These are phyloP conservation scores for Tadarida brasiliensis DNA, from an alignment of 2,797 vertebrate genomes.

Conservation along the genomic window DNA sequence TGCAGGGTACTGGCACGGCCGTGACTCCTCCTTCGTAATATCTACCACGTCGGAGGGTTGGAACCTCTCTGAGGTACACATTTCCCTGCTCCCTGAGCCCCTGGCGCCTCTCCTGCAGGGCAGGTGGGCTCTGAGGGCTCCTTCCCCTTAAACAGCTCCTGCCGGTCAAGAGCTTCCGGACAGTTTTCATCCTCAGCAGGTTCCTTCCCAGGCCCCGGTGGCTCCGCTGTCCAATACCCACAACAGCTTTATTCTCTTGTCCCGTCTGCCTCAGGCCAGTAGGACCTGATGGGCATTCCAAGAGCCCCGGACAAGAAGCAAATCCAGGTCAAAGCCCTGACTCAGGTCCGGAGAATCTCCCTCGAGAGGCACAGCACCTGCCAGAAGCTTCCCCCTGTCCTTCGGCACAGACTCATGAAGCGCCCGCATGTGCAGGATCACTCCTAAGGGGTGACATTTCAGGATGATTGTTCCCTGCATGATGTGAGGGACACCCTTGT, in stretches of 20 bases:
- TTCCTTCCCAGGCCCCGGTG: neutral
- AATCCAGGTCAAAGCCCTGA: neutral
- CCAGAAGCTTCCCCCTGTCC: neutral
- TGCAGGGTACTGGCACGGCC: neutral
- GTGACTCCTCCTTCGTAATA: neutral
- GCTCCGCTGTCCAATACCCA: neutral
- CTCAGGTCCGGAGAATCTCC: neutral
- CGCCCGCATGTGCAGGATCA: too few relatives aligned
- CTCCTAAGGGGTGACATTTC: neutral
- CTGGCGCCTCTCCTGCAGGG: too few relatives aligned
- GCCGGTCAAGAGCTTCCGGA: neutral
- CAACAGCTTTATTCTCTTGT: fast-evolving
- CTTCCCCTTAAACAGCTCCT: neutral
- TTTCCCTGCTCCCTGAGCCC: neutral
- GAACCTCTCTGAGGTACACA: too few relatives aligned
- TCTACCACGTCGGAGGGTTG: neutral
- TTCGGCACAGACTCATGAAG: neutral
- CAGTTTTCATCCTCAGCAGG: neutral
- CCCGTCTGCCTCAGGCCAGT: neutral
- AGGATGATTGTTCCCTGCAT: too few relatives aligned
- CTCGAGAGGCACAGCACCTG: neutral
- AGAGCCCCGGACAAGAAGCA: neutral
- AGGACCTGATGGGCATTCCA: neutral
- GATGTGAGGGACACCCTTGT: neutral
- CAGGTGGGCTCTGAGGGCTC: neutral